Conservation (phyloP, 1,140 invertebrate genomes). For the Leptinotarsa undecemlineata region DNA sequence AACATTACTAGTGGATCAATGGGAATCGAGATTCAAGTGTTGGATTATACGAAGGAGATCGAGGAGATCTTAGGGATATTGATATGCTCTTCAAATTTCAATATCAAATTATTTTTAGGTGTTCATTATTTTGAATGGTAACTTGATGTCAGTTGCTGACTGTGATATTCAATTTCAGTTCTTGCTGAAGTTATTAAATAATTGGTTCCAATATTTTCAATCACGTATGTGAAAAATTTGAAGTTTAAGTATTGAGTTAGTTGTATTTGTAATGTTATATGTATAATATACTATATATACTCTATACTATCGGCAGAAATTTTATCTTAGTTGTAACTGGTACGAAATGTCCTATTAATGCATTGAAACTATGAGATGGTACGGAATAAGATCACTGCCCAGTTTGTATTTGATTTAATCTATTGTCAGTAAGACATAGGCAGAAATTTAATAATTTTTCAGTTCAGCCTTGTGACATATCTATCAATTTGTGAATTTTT, state of each 20-base stretch:
- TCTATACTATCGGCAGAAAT: constrained; percentile 10
- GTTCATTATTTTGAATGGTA: too few species aligned
- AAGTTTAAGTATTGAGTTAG: constrained; percentile 9
- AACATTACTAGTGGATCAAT: too few species aligned
- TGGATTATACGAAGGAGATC: too few species aligned
- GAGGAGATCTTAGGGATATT: too few species aligned
- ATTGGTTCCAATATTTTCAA: background rate
- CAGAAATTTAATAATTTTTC: background rate
- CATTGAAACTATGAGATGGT: background rate
- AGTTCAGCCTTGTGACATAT: background rate
- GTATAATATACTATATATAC: constrained; percentile 9
- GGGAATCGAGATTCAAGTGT: too few species aligned
- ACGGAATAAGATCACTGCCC: background rate
- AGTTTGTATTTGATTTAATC: background rate
- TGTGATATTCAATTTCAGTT: too few species aligned
- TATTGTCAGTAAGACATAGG: background rate
- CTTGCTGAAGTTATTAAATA: background rate
- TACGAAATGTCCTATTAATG: background rate
- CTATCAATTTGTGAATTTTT: background rate
- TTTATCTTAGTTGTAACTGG: constrained; percentile 2
- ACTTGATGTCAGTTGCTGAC: too few species aligned
- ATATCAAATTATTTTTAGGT: too few species aligned
- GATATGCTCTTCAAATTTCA: too few species aligned
- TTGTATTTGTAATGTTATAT: constrained; percentile 19
- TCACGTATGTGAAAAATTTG: background rate